Evolutionary conservation across 2,113 vertebrate species (phyloP), one percentile per base, ranked within the genome.

Genomic region (Elanoides forficatus): DNA sequence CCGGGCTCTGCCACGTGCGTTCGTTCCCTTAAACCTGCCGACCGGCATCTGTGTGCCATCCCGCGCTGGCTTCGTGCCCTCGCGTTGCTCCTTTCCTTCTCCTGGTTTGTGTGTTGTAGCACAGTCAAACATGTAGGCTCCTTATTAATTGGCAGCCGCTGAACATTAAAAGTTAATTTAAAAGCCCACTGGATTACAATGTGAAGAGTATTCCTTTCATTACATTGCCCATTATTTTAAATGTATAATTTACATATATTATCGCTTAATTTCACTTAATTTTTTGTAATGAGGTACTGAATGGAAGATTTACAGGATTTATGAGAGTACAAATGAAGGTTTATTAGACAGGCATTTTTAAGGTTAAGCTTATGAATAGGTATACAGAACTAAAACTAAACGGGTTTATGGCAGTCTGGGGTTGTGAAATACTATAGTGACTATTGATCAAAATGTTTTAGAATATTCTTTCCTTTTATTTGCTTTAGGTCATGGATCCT

Each of bases 181-280:
- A 84, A 95, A 90, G 50, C 89, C 78, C 42, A 42, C 14, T 78
- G 87, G 81, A 85, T 91, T 95, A 34, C 56, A 66, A 12, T 72
- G 62, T 60, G 80, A 81, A 81, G 42, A 72, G 52, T 38, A 56
- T 86, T 92, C 30, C 80, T 88, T 91, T 97, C 83, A 89, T 94
- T 95, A 85, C 30, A 15, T 48, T 92, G 56, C 67, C 88, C 60
- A 72, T 95, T 94, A 91, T 97, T 95, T 94, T 81, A 85, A 82
- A 95, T 68, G 15, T 89, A 80, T 82, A 63, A 94, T 97, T 96
- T 96, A 45, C 91, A 91, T 89, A 65, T 72, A 81, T 92, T 93
- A 87, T 55, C 6, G 0, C 81, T 79, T 94, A 90, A 92, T 93
- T 96, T 86, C 34, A 71, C 63, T 71, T 81, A 79, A 17, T 86